A percentile compares a stretch with the other conserved stretches of the same genome.
Conservation (phyloP, 2,888 invertebrate genomes). For the Heliconius aoede region DNA sequence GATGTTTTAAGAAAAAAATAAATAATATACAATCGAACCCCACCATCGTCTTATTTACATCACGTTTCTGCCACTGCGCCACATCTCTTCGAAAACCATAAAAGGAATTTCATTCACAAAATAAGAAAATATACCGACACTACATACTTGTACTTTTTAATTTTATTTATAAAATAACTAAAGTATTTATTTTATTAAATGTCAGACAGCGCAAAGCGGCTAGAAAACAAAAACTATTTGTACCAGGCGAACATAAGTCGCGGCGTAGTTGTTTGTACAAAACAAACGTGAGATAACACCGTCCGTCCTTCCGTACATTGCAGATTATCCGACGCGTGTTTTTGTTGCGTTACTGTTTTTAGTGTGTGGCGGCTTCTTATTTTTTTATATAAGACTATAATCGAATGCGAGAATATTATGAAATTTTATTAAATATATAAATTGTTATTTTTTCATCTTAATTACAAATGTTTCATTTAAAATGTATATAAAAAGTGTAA, state of each 20-base stretch:
- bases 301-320: constrained; percentile 4
- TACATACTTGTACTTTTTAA: no score
- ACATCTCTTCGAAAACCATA: background rate
- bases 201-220: constrained; percentile 14
- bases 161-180: no score
- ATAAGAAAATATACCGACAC: no score
- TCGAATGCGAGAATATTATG: background rate
- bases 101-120: no score
- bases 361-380: background rate
- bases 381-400: background rate
- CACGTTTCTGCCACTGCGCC: background rate
- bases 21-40: no score
- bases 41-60: no score
- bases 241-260: constrained; percentile 40
- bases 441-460: background rate
- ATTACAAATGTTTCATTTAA: background rate
- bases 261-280: constrained; percentile 30
- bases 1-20: no score
- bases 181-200: background rate
- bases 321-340: constrained; percentile 17
- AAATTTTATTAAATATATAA: no score
- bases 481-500: background rate
- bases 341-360: background rate
- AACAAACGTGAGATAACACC: constrained; percentile 30
- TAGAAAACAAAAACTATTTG: constrained; percentile 46